A percentile compares a stretch with the other conserved stretches of the same genome.
Conservation (phyloP, 2,797 vertebrate genomes). For the Chaetophractus vellerosus region DNA sequence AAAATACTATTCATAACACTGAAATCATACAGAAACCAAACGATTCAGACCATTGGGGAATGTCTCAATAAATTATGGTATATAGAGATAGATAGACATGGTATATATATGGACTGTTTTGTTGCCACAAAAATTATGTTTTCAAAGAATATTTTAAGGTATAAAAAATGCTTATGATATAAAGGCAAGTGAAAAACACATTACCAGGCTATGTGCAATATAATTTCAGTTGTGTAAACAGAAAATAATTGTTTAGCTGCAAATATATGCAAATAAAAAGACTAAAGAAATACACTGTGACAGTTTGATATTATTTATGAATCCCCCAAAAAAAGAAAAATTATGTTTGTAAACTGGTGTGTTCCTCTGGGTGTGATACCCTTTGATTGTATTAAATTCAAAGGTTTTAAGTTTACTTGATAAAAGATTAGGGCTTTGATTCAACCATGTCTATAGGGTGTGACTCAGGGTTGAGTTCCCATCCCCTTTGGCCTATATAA, state of each 20-base stretch:
- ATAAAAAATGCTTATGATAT: constrained; percentile 39
- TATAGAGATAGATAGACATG: background rate
- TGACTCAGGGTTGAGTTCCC: too few species aligned
- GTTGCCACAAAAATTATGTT: constrained; percentile 37
- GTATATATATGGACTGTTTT: background rate
- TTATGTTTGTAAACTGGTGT: too few species aligned
- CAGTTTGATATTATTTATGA: too few species aligned
- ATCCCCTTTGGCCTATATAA: too few species aligned
- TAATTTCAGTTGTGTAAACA: constrained; percentile 46
- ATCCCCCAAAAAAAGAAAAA: too few species aligned
- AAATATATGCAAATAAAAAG: constrained; percentile 40
- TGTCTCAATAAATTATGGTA: constrained; percentile 54
- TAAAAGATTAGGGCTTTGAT: too few species aligned
- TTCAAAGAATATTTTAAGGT: constrained; percentile 40
- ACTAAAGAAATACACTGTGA: constrained; percentile 8
- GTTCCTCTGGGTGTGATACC: too few species aligned
- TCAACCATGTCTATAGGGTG: too few species aligned
- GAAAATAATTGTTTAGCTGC: background rate
- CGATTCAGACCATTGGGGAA: background rate
- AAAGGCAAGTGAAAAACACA: constrained; percentile 45
- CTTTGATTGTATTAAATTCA: too few species aligned
- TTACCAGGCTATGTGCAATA: constrained; percentile 4
- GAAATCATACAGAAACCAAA: constrained; percentile 34
- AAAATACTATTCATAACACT: constrained; percentile 18
- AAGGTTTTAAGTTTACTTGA: too few species aligned